These are phyloP conservation scores for Pseudomyrmex sp. DNA, from an alignment of 1,140 invertebrate species.

Conservation along the genomic window DNA sequence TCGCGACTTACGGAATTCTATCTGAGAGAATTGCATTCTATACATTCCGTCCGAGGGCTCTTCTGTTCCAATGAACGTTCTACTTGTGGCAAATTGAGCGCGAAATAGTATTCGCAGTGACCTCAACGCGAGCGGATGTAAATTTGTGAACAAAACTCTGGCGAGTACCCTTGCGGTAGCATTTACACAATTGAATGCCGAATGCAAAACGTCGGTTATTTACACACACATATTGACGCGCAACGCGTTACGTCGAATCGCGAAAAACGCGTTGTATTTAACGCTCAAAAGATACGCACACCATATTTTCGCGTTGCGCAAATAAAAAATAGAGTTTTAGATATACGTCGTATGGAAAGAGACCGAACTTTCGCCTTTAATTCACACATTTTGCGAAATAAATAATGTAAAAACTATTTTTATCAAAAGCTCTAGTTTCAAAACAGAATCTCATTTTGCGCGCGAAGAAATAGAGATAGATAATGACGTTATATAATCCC, in stretches of 20 bases:
- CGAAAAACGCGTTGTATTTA: background rate
- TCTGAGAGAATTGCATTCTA: slow-evolving; percentile 31
- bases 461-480: background rate
- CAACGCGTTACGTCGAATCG: background rate
- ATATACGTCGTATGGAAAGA: background rate
- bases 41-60: background rate
- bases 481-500: background rate
- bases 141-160: slow-evolving; percentile 22
- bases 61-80: slow-evolving; percentile 22
- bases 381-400: background rate
- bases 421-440: background rate
- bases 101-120: background rate
- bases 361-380: background rate
- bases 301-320: background rate
- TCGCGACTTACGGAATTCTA: background rate
- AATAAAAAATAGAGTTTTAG: too few relatives aligned
- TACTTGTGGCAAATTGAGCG: slow-evolving; percentile 13
- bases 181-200: background rate
- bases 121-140: background rate
- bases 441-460: background rate
- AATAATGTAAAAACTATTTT: background rate
- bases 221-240: background rate
- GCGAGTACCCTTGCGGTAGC: background rate
- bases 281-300: background rate
- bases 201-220: background rate